Percentiles rank a stretch among this genome's conserved stretches.
Evolutionary conservation across 2,113 vertebrate species (phyloP).

Genomic region (Anoura caudifer): DNA sequence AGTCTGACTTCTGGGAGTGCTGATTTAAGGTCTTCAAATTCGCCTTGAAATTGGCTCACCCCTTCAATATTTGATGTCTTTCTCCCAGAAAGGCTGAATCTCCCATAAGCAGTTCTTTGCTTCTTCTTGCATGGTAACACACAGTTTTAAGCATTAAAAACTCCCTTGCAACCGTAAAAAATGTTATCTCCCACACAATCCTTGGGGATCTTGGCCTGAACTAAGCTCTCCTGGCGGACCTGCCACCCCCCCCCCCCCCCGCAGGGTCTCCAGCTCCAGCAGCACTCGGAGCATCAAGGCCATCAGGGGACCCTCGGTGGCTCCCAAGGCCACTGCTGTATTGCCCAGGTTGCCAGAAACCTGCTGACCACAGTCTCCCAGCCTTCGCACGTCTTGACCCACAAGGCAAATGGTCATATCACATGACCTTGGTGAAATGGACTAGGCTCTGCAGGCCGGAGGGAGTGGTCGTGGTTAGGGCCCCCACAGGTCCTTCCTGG

Average conservation of each 20-base stretch:
- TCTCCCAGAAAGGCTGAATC: neutral
- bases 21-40: neutral
- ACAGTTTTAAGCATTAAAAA: neutral
- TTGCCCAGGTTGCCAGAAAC: neutral
- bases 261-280: neutral
- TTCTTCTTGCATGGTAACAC: neutral
- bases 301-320: neutral
- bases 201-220: too few relatives aligned
- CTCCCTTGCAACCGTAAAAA: neutral
- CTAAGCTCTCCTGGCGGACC: neutral
- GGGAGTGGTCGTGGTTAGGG: neutral
- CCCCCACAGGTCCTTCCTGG: neutral
- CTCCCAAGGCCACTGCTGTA: neutral
- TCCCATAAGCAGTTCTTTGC: neutral
- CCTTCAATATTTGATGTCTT: neutral
- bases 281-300: neutral
- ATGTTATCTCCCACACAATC: neutral
- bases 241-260: neutral
- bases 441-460: neutral
- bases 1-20: neutral
- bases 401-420: neutral
- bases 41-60: neutral
- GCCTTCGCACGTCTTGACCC: neutral
- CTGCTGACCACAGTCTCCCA: neutral
- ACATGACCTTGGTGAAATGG: neutral